A percentile compares a stretch with the other conserved stretches of the same genome.
Conservation (phyloP, 1,140 invertebrate genomes). For the Phymorhynchus buccinoides region DNA sequence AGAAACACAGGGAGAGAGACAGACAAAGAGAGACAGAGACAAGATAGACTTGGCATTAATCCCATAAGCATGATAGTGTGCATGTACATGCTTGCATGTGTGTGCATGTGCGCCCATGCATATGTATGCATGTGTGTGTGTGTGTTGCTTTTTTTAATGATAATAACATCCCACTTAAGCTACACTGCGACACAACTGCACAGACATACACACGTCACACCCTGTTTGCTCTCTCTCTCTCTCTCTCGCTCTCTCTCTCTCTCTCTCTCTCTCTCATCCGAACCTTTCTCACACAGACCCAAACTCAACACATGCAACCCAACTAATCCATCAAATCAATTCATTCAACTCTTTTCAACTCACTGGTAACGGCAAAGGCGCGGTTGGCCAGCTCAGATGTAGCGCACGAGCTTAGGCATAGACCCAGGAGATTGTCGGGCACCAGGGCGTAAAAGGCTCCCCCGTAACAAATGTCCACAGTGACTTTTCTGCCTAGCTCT, state of each 20-base stretch:
- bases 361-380: slow-evolving; percentile 51
- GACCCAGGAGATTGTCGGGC: slow-evolving; percentile 49
- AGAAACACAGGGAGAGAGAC: background rate
- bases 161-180: too few relatives aligned
- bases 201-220: too few relatives aligned
- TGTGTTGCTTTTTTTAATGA: background rate
- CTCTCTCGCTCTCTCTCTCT: too few relatives aligned
- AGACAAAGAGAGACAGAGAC: background rate
- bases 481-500: slow-evolving; percentile 54
- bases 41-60: background rate
- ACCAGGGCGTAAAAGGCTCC: slow-evolving; percentile 70
- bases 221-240: too few relatives aligned
- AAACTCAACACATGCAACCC: background rate
- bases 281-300: too few relatives aligned
- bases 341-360: too few relatives aligned
- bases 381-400: slow-evolving; percentile 52
- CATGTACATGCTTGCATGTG: background rate
- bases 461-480: slow-evolving; percentile 68
- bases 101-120: background rate
- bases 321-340: too few relatives aligned
- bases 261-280: too few relatives aligned
- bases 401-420: slow-evolving; percentile 52
- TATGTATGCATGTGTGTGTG: background rate
- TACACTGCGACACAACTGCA: too few relatives aligned
- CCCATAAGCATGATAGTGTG: too few relatives aligned